phyloP scores from a whole-genome alignment of 2,888 invertebrate genomes.

The Diadromus collaris region DNA sequence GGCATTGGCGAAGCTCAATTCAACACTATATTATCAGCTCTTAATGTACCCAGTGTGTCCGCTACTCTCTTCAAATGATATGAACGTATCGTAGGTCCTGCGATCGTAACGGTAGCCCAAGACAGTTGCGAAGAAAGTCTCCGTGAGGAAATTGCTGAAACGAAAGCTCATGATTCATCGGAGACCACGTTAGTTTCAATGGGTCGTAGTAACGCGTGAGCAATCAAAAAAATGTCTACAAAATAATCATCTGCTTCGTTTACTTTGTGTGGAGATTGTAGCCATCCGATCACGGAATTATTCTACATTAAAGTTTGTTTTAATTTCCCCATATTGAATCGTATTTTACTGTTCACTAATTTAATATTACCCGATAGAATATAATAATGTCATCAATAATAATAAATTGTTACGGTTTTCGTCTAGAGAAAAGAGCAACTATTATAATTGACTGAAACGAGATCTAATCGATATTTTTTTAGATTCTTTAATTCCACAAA shows the following conservation, averaged over 20 bases:
- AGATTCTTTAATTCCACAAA: too few species aligned
- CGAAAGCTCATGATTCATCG: conserved; percentile 1
- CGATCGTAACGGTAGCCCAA: not conserved
- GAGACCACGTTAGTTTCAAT: conserved; percentile 3
- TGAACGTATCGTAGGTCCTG: conserved; percentile 32
- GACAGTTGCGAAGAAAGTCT: not conserved
- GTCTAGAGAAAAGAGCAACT: not conserved
- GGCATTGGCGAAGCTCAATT: conserved; percentile 33
- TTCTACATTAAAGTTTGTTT: not conserved
- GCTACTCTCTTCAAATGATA: conserved; percentile 18
- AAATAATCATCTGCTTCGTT: conserved; percentile 7
- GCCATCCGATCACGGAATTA: not conserved
- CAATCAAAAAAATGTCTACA: conserved; percentile 12
- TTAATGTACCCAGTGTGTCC: conserved; percentile 22
- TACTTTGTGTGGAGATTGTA: not conserved
- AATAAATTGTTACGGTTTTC: not conserved
- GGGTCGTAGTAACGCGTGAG: not conserved
- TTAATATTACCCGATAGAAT: not conserved
- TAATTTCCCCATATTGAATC: not conserved
- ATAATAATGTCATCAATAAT: not conserved
- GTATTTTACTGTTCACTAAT: conserved; percentile 1
- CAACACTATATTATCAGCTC: conserved; percentile 17
- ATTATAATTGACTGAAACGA: not conserved
- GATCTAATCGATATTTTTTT: too few species aligned
- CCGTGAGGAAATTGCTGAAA: conserved; percentile 3